Percentiles rank a stretch among this genome's conserved stretches.
These are phyloP conservation scores for Diorhabda elongata DNA, from an alignment of 1,140 invertebrate genomes.

Conservation along the genomic window DNA sequence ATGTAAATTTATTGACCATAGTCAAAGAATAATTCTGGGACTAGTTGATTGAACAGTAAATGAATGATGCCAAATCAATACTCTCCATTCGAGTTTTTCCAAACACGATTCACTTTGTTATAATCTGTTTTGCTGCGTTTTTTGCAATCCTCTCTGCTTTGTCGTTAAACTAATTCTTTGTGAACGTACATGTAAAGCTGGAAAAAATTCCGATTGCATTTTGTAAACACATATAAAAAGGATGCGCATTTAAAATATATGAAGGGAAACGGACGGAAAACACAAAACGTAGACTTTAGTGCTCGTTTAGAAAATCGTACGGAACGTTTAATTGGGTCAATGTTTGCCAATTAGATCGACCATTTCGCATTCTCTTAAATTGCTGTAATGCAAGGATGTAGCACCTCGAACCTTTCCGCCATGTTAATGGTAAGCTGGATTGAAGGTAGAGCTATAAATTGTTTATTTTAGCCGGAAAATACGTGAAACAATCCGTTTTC, in stretches of 20 bases:
- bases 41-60: too few relatives aligned
- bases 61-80: too few relatives aligned
- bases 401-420: constrained; percentile 9
- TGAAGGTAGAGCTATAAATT: constrained; percentile 12
- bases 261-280: neutral
- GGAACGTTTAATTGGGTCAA: constrained; percentile 15
- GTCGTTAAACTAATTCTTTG: neutral
- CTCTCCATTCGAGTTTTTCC: neutral
- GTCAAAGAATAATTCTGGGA: too few relatives aligned
- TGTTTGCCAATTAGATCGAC: constrained; percentile 8
- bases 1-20: too few relatives aligned
- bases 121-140: neutral
- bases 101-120: neutral
- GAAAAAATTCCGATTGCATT: neutral
- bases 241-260: neutral
- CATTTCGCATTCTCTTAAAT: constrained; percentile 10
- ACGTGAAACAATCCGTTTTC: neutral
- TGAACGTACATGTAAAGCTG: neutral
- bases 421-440: constrained; percentile 1
- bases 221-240: neutral
- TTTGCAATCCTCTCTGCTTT: neutral
- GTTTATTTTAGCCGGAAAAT: constrained; percentile 13
- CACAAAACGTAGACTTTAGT: neutral
- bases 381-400: neutral
- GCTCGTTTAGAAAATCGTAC: neutral